Conservation (phyloP, 2,113 vertebrate species). For the Rhinolophus sinicus region DNA sequence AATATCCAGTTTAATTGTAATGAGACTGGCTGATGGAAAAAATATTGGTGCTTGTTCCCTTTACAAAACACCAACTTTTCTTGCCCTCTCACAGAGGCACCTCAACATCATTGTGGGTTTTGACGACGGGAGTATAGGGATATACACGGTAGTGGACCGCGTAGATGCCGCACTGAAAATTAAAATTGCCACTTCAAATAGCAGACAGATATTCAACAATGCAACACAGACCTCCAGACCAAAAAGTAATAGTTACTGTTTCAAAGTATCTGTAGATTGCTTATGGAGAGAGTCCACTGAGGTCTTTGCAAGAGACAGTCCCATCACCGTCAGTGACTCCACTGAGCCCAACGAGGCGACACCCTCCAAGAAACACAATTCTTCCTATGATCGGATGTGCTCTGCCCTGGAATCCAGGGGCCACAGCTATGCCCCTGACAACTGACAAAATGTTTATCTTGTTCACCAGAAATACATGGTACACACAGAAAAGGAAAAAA, state of each 20-base stretch:
- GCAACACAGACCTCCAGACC: conserved; percentile 93
- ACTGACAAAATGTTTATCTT: conserved; percentile 68
- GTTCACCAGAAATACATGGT: background rate
- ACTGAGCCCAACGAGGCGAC: conserved; percentile 92
- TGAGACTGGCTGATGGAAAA: conserved; percentile 98
- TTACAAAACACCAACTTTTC: conserved; percentile 97
- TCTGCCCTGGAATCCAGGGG: conserved; percentile 87
- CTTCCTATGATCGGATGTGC: conserved; percentile 90
- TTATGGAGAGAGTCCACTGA: conserved; percentile 98
- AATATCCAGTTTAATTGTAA: conserved; percentile 95
- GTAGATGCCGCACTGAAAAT: conserved; percentile 98
- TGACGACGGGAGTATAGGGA: conserved; percentile 97
- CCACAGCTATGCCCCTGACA: conserved; percentile 84
- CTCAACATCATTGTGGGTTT: conserved; percentile 98
- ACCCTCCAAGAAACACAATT: conserved; percentile 95
- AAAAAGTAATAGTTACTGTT: conserved; percentile 93
- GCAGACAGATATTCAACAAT: conserved; percentile 97
- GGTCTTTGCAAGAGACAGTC: conserved; percentile 98
- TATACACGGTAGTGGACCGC: conserved; percentile 98
- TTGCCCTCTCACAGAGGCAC: conserved; percentile 96
- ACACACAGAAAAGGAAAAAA: conserved; percentile 14
- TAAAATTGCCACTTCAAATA: conserved; percentile 99
- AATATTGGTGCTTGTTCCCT: conserved; percentile 98
- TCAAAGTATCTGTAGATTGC: conserved; percentile 95
- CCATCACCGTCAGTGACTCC: conserved; percentile 95